These are phyloP conservation scores for Atta cephalotes DNA, from an alignment of 1,140 invertebrate genomes.

Conservation along the genomic window DNA sequence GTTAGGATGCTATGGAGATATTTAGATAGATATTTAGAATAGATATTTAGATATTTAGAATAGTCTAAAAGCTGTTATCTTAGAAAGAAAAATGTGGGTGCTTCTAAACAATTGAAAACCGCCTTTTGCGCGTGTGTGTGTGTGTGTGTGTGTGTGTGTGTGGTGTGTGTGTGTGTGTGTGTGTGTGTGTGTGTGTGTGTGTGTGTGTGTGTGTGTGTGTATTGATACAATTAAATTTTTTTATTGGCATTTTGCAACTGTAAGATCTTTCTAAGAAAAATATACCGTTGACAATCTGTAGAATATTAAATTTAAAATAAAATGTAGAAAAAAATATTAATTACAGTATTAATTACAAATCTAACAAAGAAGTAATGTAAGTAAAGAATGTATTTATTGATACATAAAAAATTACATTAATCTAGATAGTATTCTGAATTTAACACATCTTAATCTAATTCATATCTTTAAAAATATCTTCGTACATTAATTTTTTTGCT, in stretches of 20 bases:
- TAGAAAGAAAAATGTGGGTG: neutral
- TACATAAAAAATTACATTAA: neutral
- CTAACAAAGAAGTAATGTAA: neutral
- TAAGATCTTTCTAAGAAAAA: neutral
- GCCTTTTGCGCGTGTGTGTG: neutral
- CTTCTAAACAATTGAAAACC: neutral
- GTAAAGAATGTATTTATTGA: conserved; percentile 3
- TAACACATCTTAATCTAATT: neutral
- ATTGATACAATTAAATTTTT: neutral
- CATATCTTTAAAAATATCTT: neutral
- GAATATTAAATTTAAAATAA: neutral
- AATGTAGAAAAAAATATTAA: neutral
- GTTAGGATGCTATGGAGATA: too few species aligned
- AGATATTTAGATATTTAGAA: neutral
- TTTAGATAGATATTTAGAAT: too few species aligned
- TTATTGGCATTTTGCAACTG: neutral
- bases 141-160: too few species aligned
- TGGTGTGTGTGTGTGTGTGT: too few species aligned
- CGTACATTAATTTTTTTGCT: neutral
- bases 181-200: too few species aligned
- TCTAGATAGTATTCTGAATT: neutral
- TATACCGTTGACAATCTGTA: neutral
- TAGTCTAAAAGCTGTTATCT: neutral
- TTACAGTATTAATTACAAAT: neutral
- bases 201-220: too few species aligned